phyloP scores from a whole-genome alignment of 2,888 invertebrate genomes.

The Pyralis farinalis region DNA sequence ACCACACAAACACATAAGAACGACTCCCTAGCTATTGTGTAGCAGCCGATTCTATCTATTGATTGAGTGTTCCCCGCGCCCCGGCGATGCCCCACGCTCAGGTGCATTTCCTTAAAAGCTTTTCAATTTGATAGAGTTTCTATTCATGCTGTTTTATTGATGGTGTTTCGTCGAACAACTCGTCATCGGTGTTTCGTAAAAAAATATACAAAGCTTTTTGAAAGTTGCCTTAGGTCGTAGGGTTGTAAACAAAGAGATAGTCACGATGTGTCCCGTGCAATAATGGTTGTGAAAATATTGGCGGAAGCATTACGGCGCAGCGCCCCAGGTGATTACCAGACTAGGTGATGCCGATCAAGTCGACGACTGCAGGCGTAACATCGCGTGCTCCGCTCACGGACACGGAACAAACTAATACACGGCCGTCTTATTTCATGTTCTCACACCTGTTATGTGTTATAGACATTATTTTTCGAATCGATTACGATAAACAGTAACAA shows the following conservation, averaged over 20 bases:
- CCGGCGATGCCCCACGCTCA: constrained; percentile 23
- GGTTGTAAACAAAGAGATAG: not conserved
- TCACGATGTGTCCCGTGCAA: constrained; percentile 8
- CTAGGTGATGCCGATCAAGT: constrained; percentile 6
- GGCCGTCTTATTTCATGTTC: constrained; percentile 43
- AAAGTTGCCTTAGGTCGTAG: too few species aligned
- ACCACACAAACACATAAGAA: constrained; percentile 28
- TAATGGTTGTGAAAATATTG: constrained; percentile 32
- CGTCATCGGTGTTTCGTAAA: constrained; percentile 3
- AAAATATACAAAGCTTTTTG: not conserved
- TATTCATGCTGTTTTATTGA: constrained; percentile 4
- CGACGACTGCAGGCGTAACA: constrained; percentile 31
- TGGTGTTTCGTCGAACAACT: constrained; percentile 8
- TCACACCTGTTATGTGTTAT: too few species aligned
- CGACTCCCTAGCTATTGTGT: constrained; percentile 33
- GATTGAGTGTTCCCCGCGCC: constrained; percentile 40
- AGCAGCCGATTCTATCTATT: constrained; percentile 58
- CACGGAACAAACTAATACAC: constrained; percentile 28
- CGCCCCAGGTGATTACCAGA: constrained; percentile 14
- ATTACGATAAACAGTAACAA: too few species aligned
- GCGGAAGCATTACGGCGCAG: constrained; percentile 31
- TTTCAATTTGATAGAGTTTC: constrained; percentile 23
- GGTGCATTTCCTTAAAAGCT: constrained; percentile 51
- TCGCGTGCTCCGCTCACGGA: constrained; percentile 51
- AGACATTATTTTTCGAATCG: too few species aligned